A percentile compares a stretch with the other conserved stretches of the same genome.
Evolutionary conservation across 2,113 vertebrate species (phyloP).

Genomic region (Setophaga kirtlandii): DNA sequence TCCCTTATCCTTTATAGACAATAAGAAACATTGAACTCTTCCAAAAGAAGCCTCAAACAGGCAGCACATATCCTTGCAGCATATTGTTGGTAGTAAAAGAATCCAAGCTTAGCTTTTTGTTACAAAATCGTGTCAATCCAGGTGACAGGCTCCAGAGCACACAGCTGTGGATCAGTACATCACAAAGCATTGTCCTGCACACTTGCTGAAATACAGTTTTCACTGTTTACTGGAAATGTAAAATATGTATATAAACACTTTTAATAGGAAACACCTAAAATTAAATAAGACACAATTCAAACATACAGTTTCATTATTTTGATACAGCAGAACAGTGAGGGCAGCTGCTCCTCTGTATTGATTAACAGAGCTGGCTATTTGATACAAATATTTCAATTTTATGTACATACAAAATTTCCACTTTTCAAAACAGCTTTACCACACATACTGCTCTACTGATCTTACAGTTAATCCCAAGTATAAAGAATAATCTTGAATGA

Average conservation of each 20-base stretch:
- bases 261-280: neutral
- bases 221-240: neutral
- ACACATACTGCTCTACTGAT: neutral
- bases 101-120: neutral
- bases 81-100: neutral
- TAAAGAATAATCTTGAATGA: neutral
- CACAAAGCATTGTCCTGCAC: neutral
- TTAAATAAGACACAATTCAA: neutral
- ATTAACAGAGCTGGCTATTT: neutral
- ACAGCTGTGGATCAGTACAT: accelerated
- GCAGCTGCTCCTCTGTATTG: neutral
- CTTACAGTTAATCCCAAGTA: neutral
- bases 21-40: neutral
- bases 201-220: neutral
- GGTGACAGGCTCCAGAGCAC: neutral
- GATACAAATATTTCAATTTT: neutral
- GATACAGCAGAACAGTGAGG: neutral
- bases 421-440: neutral
- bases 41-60: neutral
- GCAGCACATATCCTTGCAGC: neutral
- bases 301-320: neutral
- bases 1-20: neutral
- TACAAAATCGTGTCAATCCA: neutral
- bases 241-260: neutral
- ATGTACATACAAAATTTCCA: neutral